A percentile compares a stretch with the other conserved stretches of the same genome.
Conservation (phyloP, 1,140 invertebrate genomes). For the Adoxophyes honmai region DNA sequence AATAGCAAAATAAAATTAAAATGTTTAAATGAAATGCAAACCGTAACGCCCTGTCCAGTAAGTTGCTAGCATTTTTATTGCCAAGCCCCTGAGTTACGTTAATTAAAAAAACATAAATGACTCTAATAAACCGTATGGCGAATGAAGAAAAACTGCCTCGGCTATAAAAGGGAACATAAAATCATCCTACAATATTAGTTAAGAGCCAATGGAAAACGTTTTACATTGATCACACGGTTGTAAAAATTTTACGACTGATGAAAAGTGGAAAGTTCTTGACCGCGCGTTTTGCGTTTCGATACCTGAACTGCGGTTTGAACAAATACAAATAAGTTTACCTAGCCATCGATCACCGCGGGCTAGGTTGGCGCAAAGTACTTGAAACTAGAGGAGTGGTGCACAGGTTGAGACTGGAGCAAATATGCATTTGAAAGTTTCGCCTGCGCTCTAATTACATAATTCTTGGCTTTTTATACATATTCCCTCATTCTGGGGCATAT, state of each 20-base stretch:
- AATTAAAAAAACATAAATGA: constrained; percentile 13
- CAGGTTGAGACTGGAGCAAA: too few relatives aligned
- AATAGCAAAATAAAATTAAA: too few relatives aligned
- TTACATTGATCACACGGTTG: neutral
- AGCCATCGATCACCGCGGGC: too few relatives aligned
- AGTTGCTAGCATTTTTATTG: neutral
- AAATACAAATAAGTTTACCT: too few relatives aligned
- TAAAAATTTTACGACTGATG: constrained; percentile 5
- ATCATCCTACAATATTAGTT: neutral
- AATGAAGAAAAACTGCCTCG: constrained; percentile 8
- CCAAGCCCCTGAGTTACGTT: constrained; percentile 2
- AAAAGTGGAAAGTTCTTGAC: neutral
- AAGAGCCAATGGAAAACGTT: neutral
- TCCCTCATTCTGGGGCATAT: too few relatives aligned
- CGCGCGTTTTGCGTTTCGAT: too few relatives aligned
- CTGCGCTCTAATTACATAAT: too few relatives aligned
- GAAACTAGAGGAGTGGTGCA: too few relatives aligned
- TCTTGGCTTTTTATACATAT: too few relatives aligned
- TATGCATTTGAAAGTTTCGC: too few relatives aligned
- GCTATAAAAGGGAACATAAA: constrained; percentile 8
- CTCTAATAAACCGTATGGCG: constrained; percentile 2
- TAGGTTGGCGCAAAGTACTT: too few relatives aligned
- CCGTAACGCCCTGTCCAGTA: neutral
- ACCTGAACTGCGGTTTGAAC: too few relatives aligned
- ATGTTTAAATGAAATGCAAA: neutral